These are phyloP conservation scores for Orchesella cincta DNA, from an alignment of 1,140 invertebrate species.

Conservation along the genomic window DNA sequence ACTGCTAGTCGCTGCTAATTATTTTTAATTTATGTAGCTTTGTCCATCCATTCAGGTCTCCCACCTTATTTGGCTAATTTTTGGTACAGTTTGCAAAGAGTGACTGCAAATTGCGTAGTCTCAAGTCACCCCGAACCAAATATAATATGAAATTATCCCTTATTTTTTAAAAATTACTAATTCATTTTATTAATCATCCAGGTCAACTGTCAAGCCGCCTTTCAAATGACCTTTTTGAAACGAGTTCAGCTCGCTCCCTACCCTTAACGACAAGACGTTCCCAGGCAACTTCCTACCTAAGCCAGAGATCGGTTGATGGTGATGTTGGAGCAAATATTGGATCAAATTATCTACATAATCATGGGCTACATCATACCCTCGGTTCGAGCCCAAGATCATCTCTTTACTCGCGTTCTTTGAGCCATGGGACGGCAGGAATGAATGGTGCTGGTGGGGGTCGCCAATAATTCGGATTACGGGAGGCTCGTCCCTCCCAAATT, in stretches of 20 bases:
- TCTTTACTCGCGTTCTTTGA: slow-evolving; percentile 43
- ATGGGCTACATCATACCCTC: background rate
- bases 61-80: no score
- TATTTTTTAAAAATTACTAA: background rate
- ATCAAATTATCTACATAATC: no score
- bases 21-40: background rate
- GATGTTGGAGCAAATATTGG: slow-evolving; percentile 4
- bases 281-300: slow-evolving; percentile 24
- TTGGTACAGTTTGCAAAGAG: background rate
- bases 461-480: no score
- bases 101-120: slow-evolving; percentile 23
- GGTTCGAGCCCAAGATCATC: slow-evolving; percentile 5
- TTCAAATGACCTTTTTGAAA: slow-evolving; percentile 25
- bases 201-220: slow-evolving; percentile 1
- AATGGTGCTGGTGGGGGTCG: background rate
- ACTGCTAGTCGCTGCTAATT: no score
- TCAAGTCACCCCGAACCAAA: slow-evolving; percentile 43
- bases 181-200: background rate
- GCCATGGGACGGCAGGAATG: slow-evolving; percentile 19
- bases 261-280: slow-evolving; percentile 31
- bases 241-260: slow-evolving; percentile 33
- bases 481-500: background rate
- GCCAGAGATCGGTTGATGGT: slow-evolving; percentile 28
- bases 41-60: no score
- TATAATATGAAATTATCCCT: background rate